Evolutionary conservation across 2,888 invertebrate species (phyloP).

Genomic region (Ophonus ardosiacus): DNA sequence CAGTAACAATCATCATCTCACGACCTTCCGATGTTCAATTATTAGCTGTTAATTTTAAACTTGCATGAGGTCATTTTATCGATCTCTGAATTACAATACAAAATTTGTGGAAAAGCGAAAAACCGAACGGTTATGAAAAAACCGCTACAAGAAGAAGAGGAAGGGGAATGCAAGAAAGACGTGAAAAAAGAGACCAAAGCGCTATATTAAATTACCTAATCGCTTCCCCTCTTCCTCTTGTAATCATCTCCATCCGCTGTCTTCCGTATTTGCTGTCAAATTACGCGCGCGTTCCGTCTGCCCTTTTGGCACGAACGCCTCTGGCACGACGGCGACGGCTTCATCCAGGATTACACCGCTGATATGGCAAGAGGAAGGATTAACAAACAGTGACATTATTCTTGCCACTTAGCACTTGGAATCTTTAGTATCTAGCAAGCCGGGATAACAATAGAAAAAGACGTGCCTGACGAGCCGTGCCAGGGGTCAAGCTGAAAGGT

Average conservation of each 20-base stretch:
- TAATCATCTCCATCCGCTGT: conserved; percentile 47
- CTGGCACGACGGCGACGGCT: conserved; percentile 22
- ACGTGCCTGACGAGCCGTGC: conserved; percentile 5
- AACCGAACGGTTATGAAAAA: conserved; percentile 10
- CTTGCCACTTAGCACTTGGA: not conserved
- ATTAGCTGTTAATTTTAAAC: too few species aligned
- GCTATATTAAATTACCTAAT: conserved; percentile 75
- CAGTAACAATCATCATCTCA: too few species aligned
- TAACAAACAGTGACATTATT: conserved; percentile 39
- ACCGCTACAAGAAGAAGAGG: not conserved
- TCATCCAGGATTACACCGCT: conserved; percentile 38
- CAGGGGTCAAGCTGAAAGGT: conserved; percentile 42
- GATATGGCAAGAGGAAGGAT: conserved; percentile 45
- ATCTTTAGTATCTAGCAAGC: not conserved
- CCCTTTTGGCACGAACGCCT: conserved; percentile 36
- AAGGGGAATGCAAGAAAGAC: conserved; percentile 20
- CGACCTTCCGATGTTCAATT: too few species aligned
- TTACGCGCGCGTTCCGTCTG: conserved; percentile 22
- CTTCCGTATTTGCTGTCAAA: conserved; percentile 60
- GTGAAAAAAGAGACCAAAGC: conserved; percentile 32
- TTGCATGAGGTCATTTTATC: too few species aligned
- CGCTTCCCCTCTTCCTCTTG: conserved; percentile 67
- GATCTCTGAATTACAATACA: not conserved
- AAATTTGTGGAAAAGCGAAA: not conserved
- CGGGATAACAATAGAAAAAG: conserved; percentile 4